phyloP scores from a whole-genome alignment of 2,797 vertebrate genomes.

The Chrosomus eos region DNA sequence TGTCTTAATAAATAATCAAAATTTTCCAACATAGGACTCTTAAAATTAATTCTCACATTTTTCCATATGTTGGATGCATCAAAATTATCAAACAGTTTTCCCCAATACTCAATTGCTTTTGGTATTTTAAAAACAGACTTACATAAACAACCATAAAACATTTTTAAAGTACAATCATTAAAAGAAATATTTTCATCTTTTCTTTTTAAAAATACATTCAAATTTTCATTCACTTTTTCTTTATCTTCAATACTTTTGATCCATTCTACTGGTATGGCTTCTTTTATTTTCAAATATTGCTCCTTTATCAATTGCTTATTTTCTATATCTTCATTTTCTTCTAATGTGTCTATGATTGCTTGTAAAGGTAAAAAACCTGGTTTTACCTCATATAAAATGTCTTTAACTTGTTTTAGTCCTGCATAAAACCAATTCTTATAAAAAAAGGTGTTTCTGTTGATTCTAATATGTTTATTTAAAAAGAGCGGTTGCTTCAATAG shows the following conservation, averaged over 20 bases:
- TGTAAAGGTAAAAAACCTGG: constrained; percentile 4
- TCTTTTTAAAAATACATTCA: background rate
- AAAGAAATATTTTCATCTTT: background rate
- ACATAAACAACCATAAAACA: background rate
- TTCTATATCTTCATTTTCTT: background rate
- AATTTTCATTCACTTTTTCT: background rate
- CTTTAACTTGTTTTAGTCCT: background rate
- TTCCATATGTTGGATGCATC: background rate
- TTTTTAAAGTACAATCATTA: background rate
- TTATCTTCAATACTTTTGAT: background rate
- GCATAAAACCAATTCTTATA: background rate
- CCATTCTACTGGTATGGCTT: background rate
- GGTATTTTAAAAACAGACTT: background rate
- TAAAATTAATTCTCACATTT: background rate
- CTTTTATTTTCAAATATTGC: background rate
- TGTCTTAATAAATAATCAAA: background rate
- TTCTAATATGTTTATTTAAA: background rate
- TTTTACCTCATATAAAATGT: constrained; percentile 9
- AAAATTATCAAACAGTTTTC: background rate
- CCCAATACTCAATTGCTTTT: background rate
- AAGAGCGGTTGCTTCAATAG: background rate
- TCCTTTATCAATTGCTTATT: background rate
- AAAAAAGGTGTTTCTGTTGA: background rate
- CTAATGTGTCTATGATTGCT: background rate
- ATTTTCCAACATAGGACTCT: background rate